These are phyloP conservation scores for Dinomys branickii DNA, from an alignment of 2,113 vertebrate genomes.

Conservation along the genomic window DNA sequence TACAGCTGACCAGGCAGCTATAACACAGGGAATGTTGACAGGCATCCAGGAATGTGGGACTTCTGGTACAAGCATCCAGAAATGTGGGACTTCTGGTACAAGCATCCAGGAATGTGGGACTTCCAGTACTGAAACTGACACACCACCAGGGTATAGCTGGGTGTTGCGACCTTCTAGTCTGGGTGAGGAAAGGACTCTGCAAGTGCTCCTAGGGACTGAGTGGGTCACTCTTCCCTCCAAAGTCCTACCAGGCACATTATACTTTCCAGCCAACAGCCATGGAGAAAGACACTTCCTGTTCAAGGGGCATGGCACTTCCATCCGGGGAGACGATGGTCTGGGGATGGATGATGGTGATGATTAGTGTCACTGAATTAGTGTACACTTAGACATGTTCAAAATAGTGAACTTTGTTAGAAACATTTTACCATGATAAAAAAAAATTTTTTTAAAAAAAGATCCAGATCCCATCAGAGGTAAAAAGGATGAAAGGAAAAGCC, in stretches of 20 bases:
- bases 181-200: background rate
- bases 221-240: background rate
- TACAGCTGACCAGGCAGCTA: background rate
- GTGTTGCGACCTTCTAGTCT: background rate
- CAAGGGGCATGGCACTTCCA: background rate
- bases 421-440: background rate
- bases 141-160: background rate
- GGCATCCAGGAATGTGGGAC: background rate
- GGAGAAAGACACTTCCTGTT: background rate
- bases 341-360: background rate
- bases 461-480: background rate
- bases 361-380: too few species aligned
- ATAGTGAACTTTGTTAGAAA: background rate
- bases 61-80: too few species aligned
- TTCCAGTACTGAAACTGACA: background rate
- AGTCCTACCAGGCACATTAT: background rate
- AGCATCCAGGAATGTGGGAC: background rate
- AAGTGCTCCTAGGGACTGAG: background rate
- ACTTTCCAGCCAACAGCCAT: background rate
- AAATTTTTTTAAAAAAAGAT: too few species aligned
- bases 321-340: background rate
- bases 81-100: background rate
- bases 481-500: background rate
- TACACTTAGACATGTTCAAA: background rate
- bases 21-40: too few species aligned